Base-by-base conservation (phyloP, 2,113 vertebrate species). In the Ahaetulla prasina region DNA sequence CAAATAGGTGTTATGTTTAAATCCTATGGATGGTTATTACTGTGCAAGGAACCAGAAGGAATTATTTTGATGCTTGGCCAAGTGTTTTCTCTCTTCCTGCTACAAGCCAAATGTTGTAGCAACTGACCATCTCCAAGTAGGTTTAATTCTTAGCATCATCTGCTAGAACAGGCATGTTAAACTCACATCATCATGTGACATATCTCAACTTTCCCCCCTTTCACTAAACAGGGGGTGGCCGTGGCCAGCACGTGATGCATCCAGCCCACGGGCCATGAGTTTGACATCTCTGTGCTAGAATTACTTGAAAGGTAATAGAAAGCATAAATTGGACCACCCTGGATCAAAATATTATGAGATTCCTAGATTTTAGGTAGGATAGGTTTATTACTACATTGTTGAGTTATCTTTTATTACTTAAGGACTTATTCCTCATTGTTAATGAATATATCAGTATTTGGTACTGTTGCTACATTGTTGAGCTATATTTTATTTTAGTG, bases 311-410 rank as follows among this genome's bases (percentile, higher is more conserved):
- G 49, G 49, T 50, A 50, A 50, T 50, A 50, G 49, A 50, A 50
- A 50, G 10, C 49, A 11, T 50, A 50, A 50, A 50, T 50, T 50
- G 49, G 49, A 50, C 55, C 85, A 95, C 35, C 91, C 95, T 92
- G 89, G 49, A 93, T 50, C 54, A 92, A 85, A 86, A 92, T 63
- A 88, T 90, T 84, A 39, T 47, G 80, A n/a, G 27, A 93, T 25
- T 93, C 91, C 30, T 47, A 96, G 90, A 95, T 60, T 52, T 63
- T 95, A 92, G 39, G 45, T 96, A 49, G 30, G 91, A 86, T 88
- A 94, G 95, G 92, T 93, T 89, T 91, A 85, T 1, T 8, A 39
- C 87, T 80, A 39, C 16, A 85, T 95, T 91, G 93, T 50, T 89
- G 27, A 92, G 85, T 45, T 90, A 35, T 3, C 86, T 85, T 93